Percentiles rank a stretch among this genome's conserved stretches.
Evolutionary conservation across 2,888 invertebrate genomes (phyloP).

Genomic region (Drosophila kokeensis): DNA sequence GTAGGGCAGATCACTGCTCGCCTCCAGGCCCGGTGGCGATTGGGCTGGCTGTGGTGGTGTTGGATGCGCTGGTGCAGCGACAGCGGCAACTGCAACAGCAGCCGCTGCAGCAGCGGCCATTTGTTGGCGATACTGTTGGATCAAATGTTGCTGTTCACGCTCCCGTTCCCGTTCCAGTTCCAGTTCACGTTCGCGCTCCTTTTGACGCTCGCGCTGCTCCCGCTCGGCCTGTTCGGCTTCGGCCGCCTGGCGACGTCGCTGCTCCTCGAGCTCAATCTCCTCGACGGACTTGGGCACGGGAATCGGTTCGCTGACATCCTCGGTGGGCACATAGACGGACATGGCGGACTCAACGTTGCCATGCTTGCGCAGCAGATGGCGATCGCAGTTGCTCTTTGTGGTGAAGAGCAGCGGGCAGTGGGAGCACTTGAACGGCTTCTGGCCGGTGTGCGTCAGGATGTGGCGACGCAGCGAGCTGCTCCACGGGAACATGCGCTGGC

Average conservation of each 20-base stretch:
- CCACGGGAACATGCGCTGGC: conserved; percentile 98
- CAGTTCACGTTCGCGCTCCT: conserved; percentile 43
- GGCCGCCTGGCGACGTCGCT: conserved; percentile 74
- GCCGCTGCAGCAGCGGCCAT: conserved; percentile 37
- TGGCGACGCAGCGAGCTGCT: conserved; percentile 97
- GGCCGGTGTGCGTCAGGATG: conserved; percentile 96
- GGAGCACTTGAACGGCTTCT: conserved; percentile 98
- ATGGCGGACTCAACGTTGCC: conserved; percentile 86
- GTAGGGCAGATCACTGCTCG: conserved; percentile 89
- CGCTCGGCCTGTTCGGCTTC: conserved; percentile 63
- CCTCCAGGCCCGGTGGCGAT: neutral
- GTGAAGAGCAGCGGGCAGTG: conserved; percentile 97
- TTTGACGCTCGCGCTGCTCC: conserved; percentile 51
- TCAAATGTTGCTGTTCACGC: conserved; percentile 57
- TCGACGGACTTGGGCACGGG: conserved; percentile 83
- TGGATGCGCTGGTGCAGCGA: conserved; percentile 1
- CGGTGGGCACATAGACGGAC: conserved; percentile 86
- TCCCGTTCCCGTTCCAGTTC: conserved; percentile 78
- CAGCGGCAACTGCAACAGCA: conserved; percentile 5
- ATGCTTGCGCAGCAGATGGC: conserved; percentile 95
- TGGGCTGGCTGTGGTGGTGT: neutral
- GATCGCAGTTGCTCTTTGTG: conserved; percentile 98
- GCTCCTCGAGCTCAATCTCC: conserved; percentile 83
- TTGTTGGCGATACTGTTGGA: conserved; percentile 85
- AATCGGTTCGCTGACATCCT: conserved; percentile 84